Percentiles rank a stretch among this genome's conserved stretches.
Conservation (phyloP, 2,113 vertebrate genomes). For the Arvicanthis niloticus region DNA sequence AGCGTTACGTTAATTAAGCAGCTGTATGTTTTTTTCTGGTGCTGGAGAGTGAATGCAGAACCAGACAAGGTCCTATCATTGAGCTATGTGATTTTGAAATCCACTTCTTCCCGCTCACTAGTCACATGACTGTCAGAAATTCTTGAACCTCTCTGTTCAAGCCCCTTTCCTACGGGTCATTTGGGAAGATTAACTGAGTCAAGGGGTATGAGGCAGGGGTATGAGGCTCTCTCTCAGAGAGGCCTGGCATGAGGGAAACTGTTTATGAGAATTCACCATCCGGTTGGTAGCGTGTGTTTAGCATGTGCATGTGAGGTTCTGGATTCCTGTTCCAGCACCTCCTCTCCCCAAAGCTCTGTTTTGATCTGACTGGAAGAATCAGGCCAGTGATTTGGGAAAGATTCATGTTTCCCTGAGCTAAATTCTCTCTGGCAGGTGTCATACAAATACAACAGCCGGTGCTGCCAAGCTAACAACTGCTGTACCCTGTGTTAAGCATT, state of each 20-base stretch:
- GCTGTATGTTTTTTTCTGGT: background rate
- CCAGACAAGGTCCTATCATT: background rate
- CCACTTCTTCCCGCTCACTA: background rate
- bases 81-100: conserved; percentile 19
- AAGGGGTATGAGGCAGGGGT: background rate
- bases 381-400: background rate
- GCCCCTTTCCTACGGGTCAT: background rate
- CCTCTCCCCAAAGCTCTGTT: background rate
- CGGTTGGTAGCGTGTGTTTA: background rate
- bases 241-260: background rate
- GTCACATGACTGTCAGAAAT: background rate
- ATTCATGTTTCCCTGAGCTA: background rate
- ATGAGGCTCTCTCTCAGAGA: background rate
- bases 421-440: conserved; percentile 7
- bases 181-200: background rate
- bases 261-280: background rate
- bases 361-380: background rate
- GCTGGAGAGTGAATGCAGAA: background rate
- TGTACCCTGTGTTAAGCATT: background rate
- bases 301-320: background rate
- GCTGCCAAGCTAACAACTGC: background rate
- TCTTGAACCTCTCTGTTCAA: background rate
- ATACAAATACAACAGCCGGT: background rate
- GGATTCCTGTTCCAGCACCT: background rate
- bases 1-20: background rate